Conservation (phyloP, 1,140 invertebrate genomes). For the Amphibalanus amphitrite region DNA sequence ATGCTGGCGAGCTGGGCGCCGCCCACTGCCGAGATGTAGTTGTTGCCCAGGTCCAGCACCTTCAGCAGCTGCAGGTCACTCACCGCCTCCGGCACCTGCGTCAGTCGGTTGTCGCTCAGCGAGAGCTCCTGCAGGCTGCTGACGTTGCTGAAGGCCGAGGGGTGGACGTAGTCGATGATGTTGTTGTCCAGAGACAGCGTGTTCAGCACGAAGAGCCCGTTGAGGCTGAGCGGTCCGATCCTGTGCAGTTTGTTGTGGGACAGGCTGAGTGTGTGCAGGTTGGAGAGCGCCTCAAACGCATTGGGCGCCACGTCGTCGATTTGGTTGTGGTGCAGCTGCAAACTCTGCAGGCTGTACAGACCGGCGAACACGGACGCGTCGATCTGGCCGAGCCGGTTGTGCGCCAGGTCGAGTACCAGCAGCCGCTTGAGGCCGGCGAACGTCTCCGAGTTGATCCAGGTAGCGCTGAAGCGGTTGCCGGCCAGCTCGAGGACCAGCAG, state of each 20-base stretch:
- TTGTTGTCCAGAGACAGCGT: constrained; percentile 65
- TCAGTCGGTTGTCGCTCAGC: constrained; percentile 69
- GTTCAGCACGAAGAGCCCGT: constrained; percentile 53
- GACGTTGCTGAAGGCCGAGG: constrained; percentile 61
- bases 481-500: constrained; percentile 58
- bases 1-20: constrained; percentile 29
- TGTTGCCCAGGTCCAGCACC: constrained; percentile 64
- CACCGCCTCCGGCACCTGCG: constrained; percentile 49
- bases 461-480: constrained; percentile 63
- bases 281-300: constrained; percentile 24
- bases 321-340: constrained; percentile 63
- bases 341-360: constrained; percentile 57
- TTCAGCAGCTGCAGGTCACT: constrained; percentile 51
- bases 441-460: constrained; percentile 72
- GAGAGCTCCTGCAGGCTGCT: constrained; percentile 70
- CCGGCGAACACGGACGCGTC: constrained; percentile 61
- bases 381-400: constrained; percentile 57
- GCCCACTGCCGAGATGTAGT: constrained; percentile 62
- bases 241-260: constrained; percentile 65
- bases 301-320: constrained; percentile 46
- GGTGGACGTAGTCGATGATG: constrained; percentile 37
- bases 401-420: constrained; percentile 59
- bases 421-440: constrained; percentile 63
- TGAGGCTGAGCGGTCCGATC: constrained; percentile 38
- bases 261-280: constrained; percentile 60